These are phyloP conservation scores for Dilophus febrilis DNA, from an alignment of 2,888 invertebrate genomes.

Conservation along the genomic window DNA sequence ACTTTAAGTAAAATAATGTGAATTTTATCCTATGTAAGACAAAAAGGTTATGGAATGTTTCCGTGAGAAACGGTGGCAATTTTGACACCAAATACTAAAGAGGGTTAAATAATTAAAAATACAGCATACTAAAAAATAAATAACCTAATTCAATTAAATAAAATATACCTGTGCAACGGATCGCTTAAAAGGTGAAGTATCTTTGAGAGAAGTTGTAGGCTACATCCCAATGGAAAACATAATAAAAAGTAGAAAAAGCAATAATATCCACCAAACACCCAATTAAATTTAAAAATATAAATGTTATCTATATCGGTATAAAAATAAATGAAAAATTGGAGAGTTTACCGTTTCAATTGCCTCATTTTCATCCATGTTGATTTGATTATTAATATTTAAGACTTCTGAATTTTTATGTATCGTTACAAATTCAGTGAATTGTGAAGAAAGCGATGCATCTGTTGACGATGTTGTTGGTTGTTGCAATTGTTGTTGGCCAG, in stretches of 20 bases:
- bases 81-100: too few species aligned
- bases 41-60: too few species aligned
- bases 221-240: neutral
- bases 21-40: too few species aligned
- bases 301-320: too few species aligned
- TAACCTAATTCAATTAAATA: neutral
- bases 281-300: too few species aligned
- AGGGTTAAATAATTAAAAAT: too few species aligned
- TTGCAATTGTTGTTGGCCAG: slow-evolving; percentile 11
- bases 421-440: slow-evolving; percentile 1
- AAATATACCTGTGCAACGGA: slow-evolving; percentile 25
- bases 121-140: too few species aligned
- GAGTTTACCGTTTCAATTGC: neutral
- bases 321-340: too few species aligned
- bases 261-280: neutral
- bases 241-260: neutral
- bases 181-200: slow-evolving; percentile 12
- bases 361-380: neutral
- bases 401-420: neutral
- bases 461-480: neutral
- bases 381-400: neutral
- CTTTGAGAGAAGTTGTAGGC: neutral
- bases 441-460: neutral
- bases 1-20: too few species aligned
- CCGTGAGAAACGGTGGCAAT: too few species aligned